These are phyloP conservation scores for Dasysyrphus tricinctus DNA, from an alignment of 2,888 invertebrate genomes.

Conservation along the genomic window DNA sequence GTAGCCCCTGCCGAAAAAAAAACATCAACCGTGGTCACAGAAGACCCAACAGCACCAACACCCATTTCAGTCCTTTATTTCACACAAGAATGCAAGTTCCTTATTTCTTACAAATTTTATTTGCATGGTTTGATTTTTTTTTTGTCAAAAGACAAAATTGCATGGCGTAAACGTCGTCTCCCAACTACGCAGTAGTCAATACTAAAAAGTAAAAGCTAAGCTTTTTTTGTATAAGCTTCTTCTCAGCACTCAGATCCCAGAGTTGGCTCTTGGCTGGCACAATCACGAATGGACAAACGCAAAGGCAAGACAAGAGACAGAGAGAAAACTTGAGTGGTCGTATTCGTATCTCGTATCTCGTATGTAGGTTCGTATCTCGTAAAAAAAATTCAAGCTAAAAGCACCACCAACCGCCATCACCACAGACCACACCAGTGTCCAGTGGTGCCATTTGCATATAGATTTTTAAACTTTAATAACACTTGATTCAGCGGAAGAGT, in stretches of 20 bases:
- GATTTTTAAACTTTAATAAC: not conserved
- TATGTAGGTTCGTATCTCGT: not conserved
- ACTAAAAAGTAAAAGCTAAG: constrained; percentile 50
- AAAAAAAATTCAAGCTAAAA: not conserved
- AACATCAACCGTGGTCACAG: not conserved
- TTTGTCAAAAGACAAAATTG: not conserved
- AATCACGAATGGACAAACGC: not conserved
- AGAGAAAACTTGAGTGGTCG: not conserved
- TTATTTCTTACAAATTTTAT: constrained; percentile 1
- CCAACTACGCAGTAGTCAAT: constrained; percentile 40
- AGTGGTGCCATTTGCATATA: not conserved
- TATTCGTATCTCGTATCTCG: not conserved
- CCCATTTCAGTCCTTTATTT: not conserved
- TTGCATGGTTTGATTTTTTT: constrained; percentile 12
- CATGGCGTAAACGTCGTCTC: not conserved
- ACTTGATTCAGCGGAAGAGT: not conserved
- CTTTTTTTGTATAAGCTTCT: constrained; percentile 1
- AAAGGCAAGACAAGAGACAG: not conserved
- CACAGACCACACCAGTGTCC: not conserved
- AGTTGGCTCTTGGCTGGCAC: not conserved
- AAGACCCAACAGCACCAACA: not conserved
- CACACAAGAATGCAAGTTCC: constrained; percentile 12
- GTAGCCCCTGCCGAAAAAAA: not conserved
- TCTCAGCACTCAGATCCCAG: not conserved
- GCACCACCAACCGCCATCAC: not conserved